Base-by-base conservation (phyloP, 2,888 invertebrate genomes). In the Onchidella celtica region DNA sequence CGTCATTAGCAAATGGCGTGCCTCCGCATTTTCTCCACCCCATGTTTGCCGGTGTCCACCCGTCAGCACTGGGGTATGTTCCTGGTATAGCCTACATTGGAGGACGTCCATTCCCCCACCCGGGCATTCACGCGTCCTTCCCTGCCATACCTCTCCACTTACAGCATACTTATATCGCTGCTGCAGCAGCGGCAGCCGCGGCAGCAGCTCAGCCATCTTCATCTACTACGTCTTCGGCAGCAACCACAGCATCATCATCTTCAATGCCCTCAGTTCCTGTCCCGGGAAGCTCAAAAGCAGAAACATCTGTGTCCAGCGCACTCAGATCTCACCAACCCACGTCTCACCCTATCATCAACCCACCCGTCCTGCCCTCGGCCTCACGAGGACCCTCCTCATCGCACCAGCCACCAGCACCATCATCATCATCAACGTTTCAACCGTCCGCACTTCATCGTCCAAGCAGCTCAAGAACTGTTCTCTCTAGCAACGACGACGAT, bases 21-120 rank as follows among this genome's bases (percentile, higher is more conserved):
- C 65, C 73, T 6, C 66, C 72, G 2, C 38, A 66, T 9, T 74
- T 80, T 59, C 38, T 76, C n/a, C 77, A 73, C n/a, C 84, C 79
- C 3, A 66, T 84, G 29, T 80, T 82, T 24, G 66, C 76, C 1
- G 72, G 76, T 1, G 76, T 79, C 2, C 78, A 76, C 14, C 27
- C 84, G 40, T 38, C 84, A 29, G 75, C 84, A 6, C 76, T 80
- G 34, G 74, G 82, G 11, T 80, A 73, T 57, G 68, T 84, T 32
- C 84, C 84, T 2, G 80, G 82, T 0, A 65, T 84, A n/a, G n/a
- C n/a, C n/a, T 84, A 82, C 32, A 55, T 84, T n/a, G 32, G 65
- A 0, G 79, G 76, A 47, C 32, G 74, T 24, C 27, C 81, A 47
- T 65, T 55, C 68, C 59, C 70, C 57, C 73, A 57, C 29, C 77